These are phyloP conservation scores for Micrasema minimum DNA, from an alignment of 1,140 invertebrate genomes.

Conservation along the genomic window DNA sequence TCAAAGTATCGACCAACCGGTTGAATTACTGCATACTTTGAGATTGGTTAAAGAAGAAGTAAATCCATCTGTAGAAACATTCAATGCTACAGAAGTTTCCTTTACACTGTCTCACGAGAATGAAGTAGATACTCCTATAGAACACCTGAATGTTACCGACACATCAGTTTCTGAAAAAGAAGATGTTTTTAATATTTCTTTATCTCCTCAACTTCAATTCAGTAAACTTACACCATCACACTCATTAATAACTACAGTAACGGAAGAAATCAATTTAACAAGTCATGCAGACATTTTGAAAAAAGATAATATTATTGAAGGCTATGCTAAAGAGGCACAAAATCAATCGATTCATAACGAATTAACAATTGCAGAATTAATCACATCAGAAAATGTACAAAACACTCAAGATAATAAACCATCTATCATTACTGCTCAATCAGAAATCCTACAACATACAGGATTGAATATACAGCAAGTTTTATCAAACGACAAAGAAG, in stretches of 20 bases:
- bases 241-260: conserved; percentile 67
- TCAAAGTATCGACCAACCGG: conserved; percentile 66
- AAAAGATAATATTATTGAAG: conserved; percentile 57
- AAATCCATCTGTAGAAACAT: conserved; percentile 61
- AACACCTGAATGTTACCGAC: conserved; percentile 55
- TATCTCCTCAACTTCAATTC: conserved; percentile 68
- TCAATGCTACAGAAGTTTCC: conserved; percentile 70
- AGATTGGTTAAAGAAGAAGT: conserved; percentile 69
- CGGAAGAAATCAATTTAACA: conserved; percentile 70
- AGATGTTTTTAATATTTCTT: conserved; percentile 62
- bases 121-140: conserved; percentile 57
- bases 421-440: conserved; percentile 61
- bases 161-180: conserved; percentile 70
- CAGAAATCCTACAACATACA: conserved; percentile 64
- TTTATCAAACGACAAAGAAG: conserved; percentile 67
- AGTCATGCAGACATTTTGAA: conserved; percentile 64
- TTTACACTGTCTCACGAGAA: conserved; percentile 67
- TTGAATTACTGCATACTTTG: conserved; percentile 65
- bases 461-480: conserved; percentile 67
- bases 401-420: conserved; percentile 58
- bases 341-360: conserved; percentile 65
- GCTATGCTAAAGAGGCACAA: conserved; percentile 64
- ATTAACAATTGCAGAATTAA: conserved; percentile 66
- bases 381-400: conserved; percentile 63
- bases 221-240: conserved; percentile 67